These are phyloP conservation scores for Atta cephalotes DNA, from an alignment of 1,140 invertebrate species.

Conservation along the genomic window DNA sequence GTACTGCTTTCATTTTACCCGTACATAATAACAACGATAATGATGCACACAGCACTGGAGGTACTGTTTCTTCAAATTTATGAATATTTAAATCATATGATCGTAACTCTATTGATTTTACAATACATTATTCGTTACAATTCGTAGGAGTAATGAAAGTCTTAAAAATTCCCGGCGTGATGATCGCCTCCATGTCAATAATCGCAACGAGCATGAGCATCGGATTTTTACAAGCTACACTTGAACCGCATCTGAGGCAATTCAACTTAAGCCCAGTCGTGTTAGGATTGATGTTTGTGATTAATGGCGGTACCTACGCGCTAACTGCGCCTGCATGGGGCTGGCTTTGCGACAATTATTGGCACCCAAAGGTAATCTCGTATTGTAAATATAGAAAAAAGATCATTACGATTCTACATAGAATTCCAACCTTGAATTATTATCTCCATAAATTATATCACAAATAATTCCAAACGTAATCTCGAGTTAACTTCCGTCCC, in stretches of 20 bases:
- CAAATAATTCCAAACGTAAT: neutral
- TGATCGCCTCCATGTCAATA: slow-evolving; percentile 90
- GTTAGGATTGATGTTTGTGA: slow-evolving; percentile 94
- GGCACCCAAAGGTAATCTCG: slow-evolving; percentile 87
- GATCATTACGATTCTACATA: neutral
- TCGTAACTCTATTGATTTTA: slow-evolving; percentile 13
- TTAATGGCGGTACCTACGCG: slow-evolving; percentile 95
- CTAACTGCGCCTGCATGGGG: slow-evolving; percentile 93
- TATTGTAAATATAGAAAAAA: neutral
- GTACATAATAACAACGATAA: slow-evolving; percentile 87
- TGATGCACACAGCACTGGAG: slow-evolving; percentile 86
- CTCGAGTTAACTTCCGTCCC: neutral
- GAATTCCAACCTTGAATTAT: neutral
- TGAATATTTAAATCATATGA: slow-evolving; percentile 17
- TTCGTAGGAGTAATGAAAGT: slow-evolving; percentile 88
- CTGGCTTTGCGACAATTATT: slow-evolving; percentile 90
- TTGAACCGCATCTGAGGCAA: slow-evolving; percentile 93
- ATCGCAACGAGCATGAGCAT: slow-evolving; percentile 92
- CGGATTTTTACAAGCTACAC: slow-evolving; percentile 92
- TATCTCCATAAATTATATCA: neutral
- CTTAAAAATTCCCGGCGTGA: slow-evolving; percentile 90
- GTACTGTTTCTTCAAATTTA: slow-evolving; percentile 85
- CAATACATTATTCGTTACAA: slow-evolving; percentile 25
- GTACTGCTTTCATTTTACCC: slow-evolving; percentile 92
- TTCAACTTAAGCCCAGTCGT: slow-evolving; percentile 91